Conservation (phyloP, 1,140 invertebrate species). For the Thereuonema tuberculata region DNA sequence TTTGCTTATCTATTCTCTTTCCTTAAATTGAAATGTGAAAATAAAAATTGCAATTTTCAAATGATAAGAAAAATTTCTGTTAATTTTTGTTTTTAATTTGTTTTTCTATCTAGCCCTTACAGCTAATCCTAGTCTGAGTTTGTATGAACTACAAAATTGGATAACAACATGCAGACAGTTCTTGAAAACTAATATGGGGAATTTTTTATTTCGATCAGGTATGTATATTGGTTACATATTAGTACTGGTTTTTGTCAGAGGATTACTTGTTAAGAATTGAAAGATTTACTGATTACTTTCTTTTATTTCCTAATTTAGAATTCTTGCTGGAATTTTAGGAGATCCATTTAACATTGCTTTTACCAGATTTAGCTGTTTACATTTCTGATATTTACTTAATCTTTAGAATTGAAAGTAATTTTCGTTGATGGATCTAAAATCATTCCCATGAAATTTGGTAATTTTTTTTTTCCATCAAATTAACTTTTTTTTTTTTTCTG, state of each 20-base stretch:
- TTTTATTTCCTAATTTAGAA: no score
- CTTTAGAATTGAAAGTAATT: no score
- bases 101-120: conserved; percentile 27
- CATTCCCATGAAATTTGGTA: no score
- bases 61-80: conserved; percentile 2
- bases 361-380: no score
- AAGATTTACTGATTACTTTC: not conserved
- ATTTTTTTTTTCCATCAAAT: no score
- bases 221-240: conserved; percentile 48
- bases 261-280: not conserved
- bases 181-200: conserved; percentile 76
- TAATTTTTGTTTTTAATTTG: not conserved
- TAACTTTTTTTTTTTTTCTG: no score
- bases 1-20: no score
- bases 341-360: no score
- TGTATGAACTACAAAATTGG: conserved; percentile 70
- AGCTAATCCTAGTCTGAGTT: conserved; percentile 35
- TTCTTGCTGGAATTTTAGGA: no score
- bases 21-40: not conserved
- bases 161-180: conserved; percentile 71
- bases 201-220: conserved; percentile 62
- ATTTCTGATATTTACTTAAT: no score
- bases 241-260: not conserved
- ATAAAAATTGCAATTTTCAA: not conserved
- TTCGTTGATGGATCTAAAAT: no score